Evolutionary conservation across 2,888 invertebrate genomes (phyloP).

Genomic region (Gymnosoma rotundatum): DNA sequence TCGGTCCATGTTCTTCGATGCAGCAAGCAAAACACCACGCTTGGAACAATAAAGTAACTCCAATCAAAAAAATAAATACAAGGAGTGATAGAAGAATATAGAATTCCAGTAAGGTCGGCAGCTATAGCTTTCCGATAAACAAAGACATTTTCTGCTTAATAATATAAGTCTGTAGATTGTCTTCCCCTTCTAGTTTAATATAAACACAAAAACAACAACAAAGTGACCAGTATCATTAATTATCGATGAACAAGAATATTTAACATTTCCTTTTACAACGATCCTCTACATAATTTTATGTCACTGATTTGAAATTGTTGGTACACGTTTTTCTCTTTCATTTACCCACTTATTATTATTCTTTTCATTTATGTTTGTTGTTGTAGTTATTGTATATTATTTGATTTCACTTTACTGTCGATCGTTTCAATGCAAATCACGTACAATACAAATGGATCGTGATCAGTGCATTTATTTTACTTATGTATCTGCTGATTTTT

Average conservation of each 20-base stretch:
- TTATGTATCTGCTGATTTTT: neutral
- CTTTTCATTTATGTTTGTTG: neutral
- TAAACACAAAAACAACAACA: too few relatives aligned
- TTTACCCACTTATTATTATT: neutral
- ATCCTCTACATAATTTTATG: slow-evolving; percentile 55
- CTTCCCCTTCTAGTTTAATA: too few relatives aligned
- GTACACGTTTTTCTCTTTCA: slow-evolving; percentile 40
- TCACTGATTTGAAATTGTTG: slow-evolving; percentile 22
- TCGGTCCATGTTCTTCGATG: too few relatives aligned
- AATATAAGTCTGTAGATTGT: too few relatives aligned
- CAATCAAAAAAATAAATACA: too few relatives aligned
- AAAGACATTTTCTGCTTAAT: too few relatives aligned
- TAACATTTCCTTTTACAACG: slow-evolving; percentile 60
- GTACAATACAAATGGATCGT: slow-evolving; percentile 64
- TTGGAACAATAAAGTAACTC: too few relatives aligned
- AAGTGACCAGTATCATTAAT: too few relatives aligned
- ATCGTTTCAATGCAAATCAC: slow-evolving; percentile 67
- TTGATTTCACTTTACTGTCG: neutral
- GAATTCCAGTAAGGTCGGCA: too few relatives aligned
- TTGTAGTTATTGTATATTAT: neutral
- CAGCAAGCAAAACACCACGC: too few relatives aligned
- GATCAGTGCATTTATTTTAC: slow-evolving; percentile 62
- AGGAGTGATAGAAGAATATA: too few relatives aligned
- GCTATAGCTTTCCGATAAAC: too few relatives aligned
- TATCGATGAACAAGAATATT: neutral